Conservation (phyloP, 2,888 invertebrate genomes). For the Pandemis cinnamomeana region DNA sequence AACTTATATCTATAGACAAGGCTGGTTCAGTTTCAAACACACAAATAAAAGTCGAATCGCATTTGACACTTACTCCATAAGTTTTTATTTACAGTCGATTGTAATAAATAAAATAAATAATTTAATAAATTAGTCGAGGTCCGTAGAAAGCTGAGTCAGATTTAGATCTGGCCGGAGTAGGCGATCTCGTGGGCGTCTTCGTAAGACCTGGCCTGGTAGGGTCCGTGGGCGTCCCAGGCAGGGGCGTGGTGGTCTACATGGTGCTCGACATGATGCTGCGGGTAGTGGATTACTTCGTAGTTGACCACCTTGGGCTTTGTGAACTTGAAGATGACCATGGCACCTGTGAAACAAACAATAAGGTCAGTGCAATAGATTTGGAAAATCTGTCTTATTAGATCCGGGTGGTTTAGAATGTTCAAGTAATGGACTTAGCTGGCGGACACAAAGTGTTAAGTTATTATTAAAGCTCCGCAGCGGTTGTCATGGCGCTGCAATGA, state of each 20-base stretch:
- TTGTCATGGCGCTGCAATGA: too few relatives aligned
- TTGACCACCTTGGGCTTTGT: conserved; percentile 94
- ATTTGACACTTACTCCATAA: conserved; percentile 74
- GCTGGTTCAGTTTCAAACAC: conserved; percentile 22
- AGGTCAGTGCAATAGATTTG: not conserved
- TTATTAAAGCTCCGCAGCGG: too few relatives aligned
- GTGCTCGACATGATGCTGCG: conserved; percentile 88
- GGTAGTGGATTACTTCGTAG: conserved; percentile 94
- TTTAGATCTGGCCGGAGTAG: conserved; percentile 82
- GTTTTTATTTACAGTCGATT: conserved; percentile 75
- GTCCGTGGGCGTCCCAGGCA: conserved; percentile 84
- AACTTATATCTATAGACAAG: too few relatives aligned
- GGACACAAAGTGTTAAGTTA: too few relatives aligned
- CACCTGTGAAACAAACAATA: conserved; percentile 68
- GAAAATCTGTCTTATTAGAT: not conserved
- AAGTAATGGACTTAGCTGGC: too few relatives aligned
- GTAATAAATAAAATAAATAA: conserved; percentile 75
- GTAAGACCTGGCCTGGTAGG: conserved; percentile 86
- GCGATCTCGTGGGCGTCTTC: conserved; percentile 85
- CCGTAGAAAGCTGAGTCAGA: conserved; percentile 64
- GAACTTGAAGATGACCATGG: conserved; percentile 93
- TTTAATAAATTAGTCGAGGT: conserved; percentile 79
- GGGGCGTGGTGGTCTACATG: conserved; percentile 85
- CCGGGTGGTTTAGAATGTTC: too few relatives aligned
- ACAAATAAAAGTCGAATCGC: conserved; percentile 54